phyloP scores from a whole-genome alignment of 2,888 invertebrate genomes.

The Chloroclystis v-ata region DNA sequence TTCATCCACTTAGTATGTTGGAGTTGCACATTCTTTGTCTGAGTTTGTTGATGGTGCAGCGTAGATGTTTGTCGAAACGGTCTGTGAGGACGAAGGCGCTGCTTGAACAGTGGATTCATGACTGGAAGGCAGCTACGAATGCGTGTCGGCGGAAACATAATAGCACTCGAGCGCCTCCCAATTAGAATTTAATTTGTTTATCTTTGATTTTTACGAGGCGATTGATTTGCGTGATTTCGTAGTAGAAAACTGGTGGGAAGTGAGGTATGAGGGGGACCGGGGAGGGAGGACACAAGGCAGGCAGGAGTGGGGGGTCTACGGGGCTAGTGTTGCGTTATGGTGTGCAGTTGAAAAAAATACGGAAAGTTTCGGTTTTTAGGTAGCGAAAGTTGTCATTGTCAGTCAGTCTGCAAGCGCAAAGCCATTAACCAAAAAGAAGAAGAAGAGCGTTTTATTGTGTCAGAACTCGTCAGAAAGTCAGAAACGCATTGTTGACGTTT shows the following conservation, averaged over 20 bases:
- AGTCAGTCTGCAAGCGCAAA: no score
- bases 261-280: no score
- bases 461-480: neutral
- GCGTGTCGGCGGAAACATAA: conserved; percentile 71
- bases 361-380: neutral
- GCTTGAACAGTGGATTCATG: conserved; percentile 67
- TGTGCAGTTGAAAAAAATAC: neutral
- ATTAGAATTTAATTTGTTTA: conserved; percentile 56
- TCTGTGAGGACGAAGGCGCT: conserved; percentile 60
- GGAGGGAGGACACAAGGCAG: no score
- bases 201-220: conserved; percentile 9
- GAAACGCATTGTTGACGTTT: conserved; percentile 47
- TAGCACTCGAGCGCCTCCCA: conserved; percentile 46
- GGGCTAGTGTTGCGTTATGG: no score
- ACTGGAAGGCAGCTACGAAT: conserved; percentile 73
- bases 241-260: neutral
- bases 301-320: no score
- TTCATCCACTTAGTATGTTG: conserved; percentile 77
- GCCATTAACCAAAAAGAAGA: no score
- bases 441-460: neutral
- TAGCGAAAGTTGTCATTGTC: neutral
- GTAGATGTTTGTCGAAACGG: conserved; percentile 65
- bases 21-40: conserved; percentile 60
- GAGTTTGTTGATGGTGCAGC: conserved; percentile 47
- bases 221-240: conserved; percentile 1